Conservation (phyloP, 2,888 invertebrate species). For the Lasioglossum morio region DNA sequence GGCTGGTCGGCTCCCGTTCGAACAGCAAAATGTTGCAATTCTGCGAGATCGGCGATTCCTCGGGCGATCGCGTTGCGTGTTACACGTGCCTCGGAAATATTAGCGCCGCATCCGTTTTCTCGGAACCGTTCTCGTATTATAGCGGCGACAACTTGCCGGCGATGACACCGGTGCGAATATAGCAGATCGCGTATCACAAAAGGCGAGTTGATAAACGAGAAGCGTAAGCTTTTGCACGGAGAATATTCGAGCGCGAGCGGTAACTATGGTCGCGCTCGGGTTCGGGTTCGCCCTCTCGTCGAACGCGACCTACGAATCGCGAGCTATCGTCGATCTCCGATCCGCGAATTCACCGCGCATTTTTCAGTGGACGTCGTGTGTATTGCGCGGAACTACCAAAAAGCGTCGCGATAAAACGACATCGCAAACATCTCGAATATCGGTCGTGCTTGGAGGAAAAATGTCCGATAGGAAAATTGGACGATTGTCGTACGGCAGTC, state of each 20-base stretch:
- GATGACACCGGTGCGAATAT: conserved; percentile 63
- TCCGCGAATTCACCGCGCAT: neutral
- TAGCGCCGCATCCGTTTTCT: conserved; percentile 76
- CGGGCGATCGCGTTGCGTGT: conserved; percentile 46
- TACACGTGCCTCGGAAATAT: conserved; percentile 63
- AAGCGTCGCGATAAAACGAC: too few relatives aligned
- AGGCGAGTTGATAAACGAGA: conserved; percentile 64
- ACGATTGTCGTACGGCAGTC: neutral
- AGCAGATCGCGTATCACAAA: conserved; percentile 66
- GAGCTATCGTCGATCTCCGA: neutral
- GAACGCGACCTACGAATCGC: neutral
- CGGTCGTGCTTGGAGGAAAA: neutral
- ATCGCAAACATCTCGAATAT: neutral
- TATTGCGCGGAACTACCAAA: neutral
- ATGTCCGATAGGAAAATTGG: neutral
- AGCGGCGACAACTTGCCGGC: conserved; percentile 71
- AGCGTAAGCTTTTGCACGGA: conserved; percentile 48
- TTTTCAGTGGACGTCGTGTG: too few relatives aligned
- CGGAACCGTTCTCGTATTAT: conserved; percentile 77
- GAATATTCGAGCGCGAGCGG: conserved; percentile 35
- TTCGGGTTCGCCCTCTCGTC: conserved; percentile 18
- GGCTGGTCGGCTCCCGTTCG: neutral
- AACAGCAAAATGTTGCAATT: conserved; percentile 13
- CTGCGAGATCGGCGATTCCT: conserved; percentile 46
- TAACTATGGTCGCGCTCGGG: conserved; percentile 22